Conservation (phyloP, 1,140 invertebrate genomes). For the Saccostrea echinata region DNA sequence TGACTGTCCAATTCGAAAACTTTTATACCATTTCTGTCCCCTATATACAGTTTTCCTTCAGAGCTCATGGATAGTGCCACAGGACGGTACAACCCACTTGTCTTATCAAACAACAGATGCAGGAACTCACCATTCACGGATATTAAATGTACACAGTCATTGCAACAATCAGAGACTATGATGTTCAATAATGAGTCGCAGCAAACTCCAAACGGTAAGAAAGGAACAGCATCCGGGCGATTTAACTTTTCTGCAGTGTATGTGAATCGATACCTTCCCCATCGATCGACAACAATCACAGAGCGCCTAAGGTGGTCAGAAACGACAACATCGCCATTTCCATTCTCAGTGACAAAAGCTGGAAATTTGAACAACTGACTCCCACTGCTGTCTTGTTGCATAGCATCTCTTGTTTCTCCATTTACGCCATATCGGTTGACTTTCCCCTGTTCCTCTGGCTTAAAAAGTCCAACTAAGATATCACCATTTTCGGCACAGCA, state of each 20-base stretch:
- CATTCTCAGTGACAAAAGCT: neutral
- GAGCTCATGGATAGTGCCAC: neutral
- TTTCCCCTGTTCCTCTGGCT: neutral
- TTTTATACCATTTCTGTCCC: slow-evolving; percentile 20
- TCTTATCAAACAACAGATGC: neutral
- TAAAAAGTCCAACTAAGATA: neutral
- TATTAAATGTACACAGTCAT: neutral
- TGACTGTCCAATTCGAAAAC: neutral
- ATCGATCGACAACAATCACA: neutral
- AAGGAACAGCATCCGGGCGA: neutral
- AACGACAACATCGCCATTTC: neutral
- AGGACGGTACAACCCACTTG: neutral
- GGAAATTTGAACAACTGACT: neutral
- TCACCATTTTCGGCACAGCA: neutral
- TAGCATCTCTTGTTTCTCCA: neutral
- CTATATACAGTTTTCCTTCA: neutral
- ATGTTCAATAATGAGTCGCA: slow-evolving; percentile 5
- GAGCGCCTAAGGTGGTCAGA: neutral
- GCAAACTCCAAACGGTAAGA: neutral
- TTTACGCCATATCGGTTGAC: neutral
- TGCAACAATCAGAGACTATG: neutral
- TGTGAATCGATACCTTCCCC: neutral
- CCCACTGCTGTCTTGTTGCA: neutral
- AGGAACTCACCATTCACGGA: slow-evolving; percentile 1
- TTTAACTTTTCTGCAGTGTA: neutral